These are phyloP conservation scores for Reticulitermes lucifugus DNA, from an alignment of 2,888 invertebrate species.

Conservation along the genomic window DNA sequence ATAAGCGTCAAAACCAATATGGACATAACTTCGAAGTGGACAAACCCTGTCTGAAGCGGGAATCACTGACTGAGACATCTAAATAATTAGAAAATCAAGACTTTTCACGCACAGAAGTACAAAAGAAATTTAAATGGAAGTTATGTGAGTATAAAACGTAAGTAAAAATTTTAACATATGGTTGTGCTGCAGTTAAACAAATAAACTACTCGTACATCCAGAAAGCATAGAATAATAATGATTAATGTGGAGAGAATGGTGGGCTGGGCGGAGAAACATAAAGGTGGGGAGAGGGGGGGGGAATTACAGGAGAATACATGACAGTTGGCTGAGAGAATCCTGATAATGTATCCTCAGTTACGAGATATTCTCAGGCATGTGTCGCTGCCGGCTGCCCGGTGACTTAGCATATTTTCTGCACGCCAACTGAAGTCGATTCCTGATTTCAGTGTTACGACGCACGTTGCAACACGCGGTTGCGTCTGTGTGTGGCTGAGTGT, in stretches of 20 bases:
- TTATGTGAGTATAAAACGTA: no score
- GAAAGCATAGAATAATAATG: not conserved
- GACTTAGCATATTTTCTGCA: not conserved
- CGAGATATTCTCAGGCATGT: not conserved
- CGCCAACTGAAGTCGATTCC: not conserved
- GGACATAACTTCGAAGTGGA: no score
- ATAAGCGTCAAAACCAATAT: no score
- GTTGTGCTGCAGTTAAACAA: no score
- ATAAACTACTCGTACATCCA: no score
- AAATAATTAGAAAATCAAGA: no score
- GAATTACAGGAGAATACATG: not conserved
- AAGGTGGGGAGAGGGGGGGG: not conserved
- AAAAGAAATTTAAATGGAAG: no score
- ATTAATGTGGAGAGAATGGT: not conserved
- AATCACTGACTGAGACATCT: no score
- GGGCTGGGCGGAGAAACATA: not conserved
- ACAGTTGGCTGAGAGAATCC: not conserved
- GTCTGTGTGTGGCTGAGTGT: not conserved
- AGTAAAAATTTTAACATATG: no score
- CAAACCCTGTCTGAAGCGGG: no score
- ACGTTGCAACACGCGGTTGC: not conserved
- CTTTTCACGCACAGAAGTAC: no score
- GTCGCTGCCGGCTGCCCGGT: not conserved
- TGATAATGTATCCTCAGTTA: constrained; percentile 9
- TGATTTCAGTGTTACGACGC: not conserved